Base-by-base conservation (phyloP, 2,888 invertebrate species). In the Eupithecia exiguata region DNA sequence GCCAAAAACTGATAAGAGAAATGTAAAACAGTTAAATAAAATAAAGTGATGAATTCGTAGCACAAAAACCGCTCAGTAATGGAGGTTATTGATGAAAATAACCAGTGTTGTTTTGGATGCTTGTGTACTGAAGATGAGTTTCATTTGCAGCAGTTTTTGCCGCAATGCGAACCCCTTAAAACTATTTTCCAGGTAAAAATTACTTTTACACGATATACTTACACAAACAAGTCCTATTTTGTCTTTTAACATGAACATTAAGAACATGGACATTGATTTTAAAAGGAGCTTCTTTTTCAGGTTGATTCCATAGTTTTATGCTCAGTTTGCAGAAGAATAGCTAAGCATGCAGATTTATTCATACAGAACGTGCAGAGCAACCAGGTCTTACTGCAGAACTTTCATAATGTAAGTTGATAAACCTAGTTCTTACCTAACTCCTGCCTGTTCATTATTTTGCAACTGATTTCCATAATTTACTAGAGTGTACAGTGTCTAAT, bases 361-460 rank as follows among this genome's bases (percentile, higher is more conserved):
- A 86, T 92, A 70, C 85, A 89, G 68, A 90, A 86, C 84, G 91
- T 92, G 0, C 87, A 89, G 53, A 90, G 82, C 69, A 91, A 92
- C 79, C 91, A 92, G 75, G 82, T 87, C 38, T 77, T 88, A 49
- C 74, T 93, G 72, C 85, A 89, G 71, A 91, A 88, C 71, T 83
- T 86, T 72, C 78, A 83, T 25, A 84, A 81, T 82, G 92, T 92
- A 85, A 68, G 75, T 61, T 53, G 18, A n/a, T 21, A 21, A 21
- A 53, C n/a, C 3, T n/a, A 49, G 18, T 16, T 14, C 4, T 14
- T 43, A 16, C 38, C 7, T 6, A 38, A 38, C 38, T 9, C 9
- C 7, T 9, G 9, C 38, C 38, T 9, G 4, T 38, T 38, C 38
- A 38, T 38, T 38, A 38, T 38, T 38, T 38, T 38, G 38, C 7